Evolutionary conservation across 2,113 vertebrate species (phyloP).

Genomic region (Cavia aperea): DNA sequence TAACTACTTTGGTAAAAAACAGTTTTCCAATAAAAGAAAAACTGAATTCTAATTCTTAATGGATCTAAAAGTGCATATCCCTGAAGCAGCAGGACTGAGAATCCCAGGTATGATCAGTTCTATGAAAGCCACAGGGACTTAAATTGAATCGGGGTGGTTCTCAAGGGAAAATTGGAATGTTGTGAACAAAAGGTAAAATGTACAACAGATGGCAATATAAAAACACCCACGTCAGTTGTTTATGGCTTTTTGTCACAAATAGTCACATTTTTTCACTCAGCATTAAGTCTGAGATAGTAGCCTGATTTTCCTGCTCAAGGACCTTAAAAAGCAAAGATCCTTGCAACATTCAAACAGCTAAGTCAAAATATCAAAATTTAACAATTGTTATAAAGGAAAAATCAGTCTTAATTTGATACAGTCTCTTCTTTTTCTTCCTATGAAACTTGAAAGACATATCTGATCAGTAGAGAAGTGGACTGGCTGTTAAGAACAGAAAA

Average conservation of each 20-base stretch:
- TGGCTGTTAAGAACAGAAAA: not conserved
- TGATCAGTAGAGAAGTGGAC: not conserved
- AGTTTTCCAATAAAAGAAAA: not conserved
- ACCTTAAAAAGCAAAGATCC: not conserved
- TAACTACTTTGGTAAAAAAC: not conserved
- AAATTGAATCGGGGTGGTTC: not conserved
- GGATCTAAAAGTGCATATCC: not conserved
- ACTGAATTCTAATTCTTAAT: not conserved
- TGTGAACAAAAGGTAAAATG: not conserved
- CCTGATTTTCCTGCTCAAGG: not conserved
- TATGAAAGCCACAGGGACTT: not conserved
- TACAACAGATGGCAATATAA: not conserved
- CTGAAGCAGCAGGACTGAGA: not conserved
- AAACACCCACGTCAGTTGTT: not conserved
- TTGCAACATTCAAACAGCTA: not conserved
- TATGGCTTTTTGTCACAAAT: not conserved
- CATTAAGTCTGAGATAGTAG: not conserved
- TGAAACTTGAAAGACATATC: not conserved
- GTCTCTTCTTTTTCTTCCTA: not conserved
- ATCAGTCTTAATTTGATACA: not conserved
- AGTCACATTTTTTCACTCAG: not conserved
- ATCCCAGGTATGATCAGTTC: not conserved
- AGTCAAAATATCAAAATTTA: not conserved
- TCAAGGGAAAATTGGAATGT: not conserved
- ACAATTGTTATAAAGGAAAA: not conserved